These are phyloP conservation scores for Molanna angustata DNA, from an alignment of 2,888 invertebrate genomes.

Conservation along the genomic window DNA sequence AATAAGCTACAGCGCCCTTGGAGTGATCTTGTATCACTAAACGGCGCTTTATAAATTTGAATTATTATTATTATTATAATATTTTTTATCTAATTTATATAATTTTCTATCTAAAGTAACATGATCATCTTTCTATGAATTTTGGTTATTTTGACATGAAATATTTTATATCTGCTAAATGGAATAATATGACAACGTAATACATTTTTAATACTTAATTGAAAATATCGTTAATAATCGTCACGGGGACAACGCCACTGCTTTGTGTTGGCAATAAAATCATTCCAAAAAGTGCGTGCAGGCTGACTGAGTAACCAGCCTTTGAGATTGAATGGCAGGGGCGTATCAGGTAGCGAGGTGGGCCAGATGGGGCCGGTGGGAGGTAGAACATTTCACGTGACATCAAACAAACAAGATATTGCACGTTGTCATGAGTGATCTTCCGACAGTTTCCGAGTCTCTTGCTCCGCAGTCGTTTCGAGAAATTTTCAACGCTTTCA, in stretches of 20 bases:
- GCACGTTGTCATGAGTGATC: constrained; percentile 24
- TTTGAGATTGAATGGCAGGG: constrained; percentile 26
- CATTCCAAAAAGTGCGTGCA: constrained; percentile 30
- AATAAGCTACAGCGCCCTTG: no score
- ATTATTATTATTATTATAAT: no score
- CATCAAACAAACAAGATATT: constrained; percentile 33
- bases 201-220: no score
- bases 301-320: constrained; percentile 27
- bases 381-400: constrained; percentile 30
- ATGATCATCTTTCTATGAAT: no score
- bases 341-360: constrained; percentile 9
- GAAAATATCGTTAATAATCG: background rate
- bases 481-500: constrained; percentile 6
- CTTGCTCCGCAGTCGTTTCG: constrained; percentile 1
- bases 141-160: no score
- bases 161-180: no score
- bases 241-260: constrained; percentile 2
- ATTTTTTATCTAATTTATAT: no score
- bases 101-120: no score
- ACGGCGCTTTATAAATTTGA: no score
- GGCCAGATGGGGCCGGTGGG: background rate
- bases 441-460: constrained; percentile 15
- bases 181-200: no score
- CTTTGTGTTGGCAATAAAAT: constrained; percentile 25
- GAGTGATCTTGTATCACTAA: no score